These are phyloP conservation scores for Meandrina meandrites DNA, from an alignment of 92 coral and sea anemone species.

Conservation along the genomic window DNA sequence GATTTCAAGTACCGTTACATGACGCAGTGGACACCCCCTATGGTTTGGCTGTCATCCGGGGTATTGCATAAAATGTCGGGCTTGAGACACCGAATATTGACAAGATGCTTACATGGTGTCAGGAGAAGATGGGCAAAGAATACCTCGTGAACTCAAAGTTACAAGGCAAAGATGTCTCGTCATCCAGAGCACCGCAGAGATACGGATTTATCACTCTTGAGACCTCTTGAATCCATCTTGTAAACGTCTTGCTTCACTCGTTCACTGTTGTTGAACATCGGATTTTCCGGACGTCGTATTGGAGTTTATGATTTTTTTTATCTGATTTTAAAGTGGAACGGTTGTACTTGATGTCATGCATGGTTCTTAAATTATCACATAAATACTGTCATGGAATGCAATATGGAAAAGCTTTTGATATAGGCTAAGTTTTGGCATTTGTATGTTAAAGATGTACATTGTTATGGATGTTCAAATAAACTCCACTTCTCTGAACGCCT, in stretches of 20 bases:
- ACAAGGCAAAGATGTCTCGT: conserved; percentile 55
- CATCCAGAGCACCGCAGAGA: conserved; percentile 68
- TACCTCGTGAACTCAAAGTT: conserved; percentile 54
- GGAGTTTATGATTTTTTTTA: neutral
- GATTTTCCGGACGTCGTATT: neutral
- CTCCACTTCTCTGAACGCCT: neutral
- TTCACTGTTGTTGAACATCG: neutral
- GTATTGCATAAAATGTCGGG: conserved; percentile 58
- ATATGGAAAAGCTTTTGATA: neutral
- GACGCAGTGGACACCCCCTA: conserved; percentile 65
- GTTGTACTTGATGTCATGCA: no score
- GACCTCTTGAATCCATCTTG: conserved; percentile 48
- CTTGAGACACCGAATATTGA: conserved; percentile 53
- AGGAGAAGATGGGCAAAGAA: conserved; percentile 45
- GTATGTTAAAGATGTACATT: no score
- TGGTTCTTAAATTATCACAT: neutral
- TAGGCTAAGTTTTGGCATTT: no score
- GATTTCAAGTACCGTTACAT: conserved; percentile 55
- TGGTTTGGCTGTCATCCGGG: conserved; percentile 58
- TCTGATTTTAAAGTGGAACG: neutral
- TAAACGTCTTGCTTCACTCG: neutral
- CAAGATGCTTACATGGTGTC: conserved; percentile 56
- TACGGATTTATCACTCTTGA: conserved; percentile 56
- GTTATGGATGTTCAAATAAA: neutral
- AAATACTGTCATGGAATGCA: neutral